phyloP scores from a whole-genome alignment of 1,140 invertebrate genomes.

The Pristionchus pacificus region DNA sequence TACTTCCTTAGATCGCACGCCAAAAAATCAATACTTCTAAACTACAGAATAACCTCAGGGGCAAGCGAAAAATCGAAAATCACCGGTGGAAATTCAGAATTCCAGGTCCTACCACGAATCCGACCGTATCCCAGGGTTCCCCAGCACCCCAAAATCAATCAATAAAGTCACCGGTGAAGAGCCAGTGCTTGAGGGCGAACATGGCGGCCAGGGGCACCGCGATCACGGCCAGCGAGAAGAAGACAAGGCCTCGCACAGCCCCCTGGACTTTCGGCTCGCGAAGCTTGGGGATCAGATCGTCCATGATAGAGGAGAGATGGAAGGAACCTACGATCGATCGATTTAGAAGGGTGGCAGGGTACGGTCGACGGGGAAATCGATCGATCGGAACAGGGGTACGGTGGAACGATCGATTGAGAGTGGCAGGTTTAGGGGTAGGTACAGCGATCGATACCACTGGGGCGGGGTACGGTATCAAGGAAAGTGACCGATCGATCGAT shows the following conservation, averaged over 20 bases:
- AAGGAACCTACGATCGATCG: background rate
- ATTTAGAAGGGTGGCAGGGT: background rate
- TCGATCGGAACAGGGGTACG: slow-evolving; percentile 3
- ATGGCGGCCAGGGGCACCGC: slow-evolving; percentile 35
- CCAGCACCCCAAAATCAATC: no score
- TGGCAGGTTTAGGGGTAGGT: slow-evolving; percentile 2
- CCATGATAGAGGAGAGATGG: slow-evolving; percentile 25
- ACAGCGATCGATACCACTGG: no score
- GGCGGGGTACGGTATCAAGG: no score
- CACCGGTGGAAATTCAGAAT: background rate
- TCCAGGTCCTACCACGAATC: no score
- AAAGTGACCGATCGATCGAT: no score
- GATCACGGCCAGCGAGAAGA: slow-evolving; percentile 37
- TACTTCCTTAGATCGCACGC: no score
- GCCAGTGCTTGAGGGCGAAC: slow-evolving; percentile 35
- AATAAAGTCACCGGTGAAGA: no score
- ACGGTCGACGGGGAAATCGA: slow-evolving; percentile 1
- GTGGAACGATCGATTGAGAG: background rate
- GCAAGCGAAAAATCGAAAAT: background rate
- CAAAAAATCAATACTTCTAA: background rate
- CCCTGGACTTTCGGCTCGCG: slow-evolving; percentile 29
- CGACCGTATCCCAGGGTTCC: no score
- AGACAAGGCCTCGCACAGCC: slow-evolving; percentile 34
- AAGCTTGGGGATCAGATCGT: slow-evolving; percentile 40
- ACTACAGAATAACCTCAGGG: background rate